Base-by-base conservation (phyloP, 1,140 invertebrate species). In the Cheumatopsyche charites region DNA sequence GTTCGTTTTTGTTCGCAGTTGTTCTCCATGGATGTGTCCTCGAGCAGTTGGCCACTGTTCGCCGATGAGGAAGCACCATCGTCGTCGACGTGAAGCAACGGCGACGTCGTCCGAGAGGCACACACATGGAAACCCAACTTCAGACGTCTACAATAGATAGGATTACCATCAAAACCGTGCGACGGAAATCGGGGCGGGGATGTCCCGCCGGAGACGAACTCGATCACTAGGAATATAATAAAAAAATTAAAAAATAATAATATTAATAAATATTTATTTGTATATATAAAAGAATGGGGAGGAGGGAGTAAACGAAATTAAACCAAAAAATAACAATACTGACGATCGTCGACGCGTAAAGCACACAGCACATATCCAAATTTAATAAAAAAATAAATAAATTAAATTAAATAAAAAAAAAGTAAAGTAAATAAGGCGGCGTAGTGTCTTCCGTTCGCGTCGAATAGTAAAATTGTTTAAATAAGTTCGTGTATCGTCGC, bases 41-140 rank as follows among this genome's bases (percentile, higher is more conserved):
- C 29, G 3, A 9, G 3, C 29, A 36, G 29, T 36, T 36, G 29
- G 29, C 29, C 29, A 58, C 21, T 23, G 21, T 0, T 4, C 55
- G 55, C 19, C 55, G 55, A 58, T 26, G 55, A 21, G 11, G 21
- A 25, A 19, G 13, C 15, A 15, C 12, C 43, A n/a, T 58, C 55
- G 21, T 13, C 55, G 55, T 25, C 17, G 55, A 58, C 21, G 17
- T 58, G 55, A 21, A n/a, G 21, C 55, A 23, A 23, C 12, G 21
- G 15, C 19, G 43, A 23, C 49, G 49, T 21, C 49, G 49, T 47
- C n/a, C 15, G 47, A 41, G 25, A 36, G 29, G 29, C 19, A 49
- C 62, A 72, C 74, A 72, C 74, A 75, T 75, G 74, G 74, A 73
- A 70, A 52, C 47, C 67, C 69, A 72, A 68, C 29, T 71, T 12